A percentile compares a stretch with the other conserved stretches of the same genome.
Conservation (phyloP, 2,888 invertebrate species). For the Abrostola triplasia region DNA sequence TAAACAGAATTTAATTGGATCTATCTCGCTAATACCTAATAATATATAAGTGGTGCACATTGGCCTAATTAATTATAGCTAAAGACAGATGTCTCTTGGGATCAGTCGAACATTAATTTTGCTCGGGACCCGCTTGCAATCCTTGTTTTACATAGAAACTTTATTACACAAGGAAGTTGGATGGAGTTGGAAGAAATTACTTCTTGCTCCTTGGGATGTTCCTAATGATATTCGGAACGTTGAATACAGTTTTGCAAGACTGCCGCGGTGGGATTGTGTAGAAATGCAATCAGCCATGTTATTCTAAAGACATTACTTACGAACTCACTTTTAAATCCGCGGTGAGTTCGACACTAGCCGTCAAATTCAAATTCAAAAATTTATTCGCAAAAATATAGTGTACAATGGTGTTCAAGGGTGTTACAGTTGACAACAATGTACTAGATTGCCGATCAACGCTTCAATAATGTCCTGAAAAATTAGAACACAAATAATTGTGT, state of each 20-base stretch:
- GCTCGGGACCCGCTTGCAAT: constrained; percentile 19
- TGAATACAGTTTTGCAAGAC: not conserved
- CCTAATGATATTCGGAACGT: constrained; percentile 1
- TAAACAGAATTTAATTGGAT: constrained; percentile 15
- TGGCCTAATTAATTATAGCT: constrained; percentile 43
- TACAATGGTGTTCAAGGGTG: too few species aligned
- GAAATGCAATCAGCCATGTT: too few species aligned
- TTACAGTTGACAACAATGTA: too few species aligned
- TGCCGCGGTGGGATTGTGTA: too few species aligned
- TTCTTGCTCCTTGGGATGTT: not conserved
- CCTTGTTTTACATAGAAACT: constrained; percentile 27
- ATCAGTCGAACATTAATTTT: constrained; percentile 39
- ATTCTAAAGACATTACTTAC: too few species aligned
- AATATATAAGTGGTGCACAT: constrained; percentile 21
- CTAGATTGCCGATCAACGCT: too few species aligned
- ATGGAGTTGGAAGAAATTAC: not conserved
- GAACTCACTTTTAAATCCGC: too few species aligned
- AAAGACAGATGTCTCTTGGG: constrained; percentile 28
- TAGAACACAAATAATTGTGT: too few species aligned
- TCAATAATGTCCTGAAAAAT: too few species aligned
- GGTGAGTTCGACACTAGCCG: too few species aligned
- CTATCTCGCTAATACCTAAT: constrained; percentile 11
- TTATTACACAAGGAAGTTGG: constrained; percentile 4
- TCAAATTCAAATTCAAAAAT: too few species aligned
- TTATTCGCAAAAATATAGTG: too few species aligned